These are phyloP conservation scores for Seriola rivoliana DNA, from an alignment of 2,113 vertebrate species.

Conservation along the genomic window DNA sequence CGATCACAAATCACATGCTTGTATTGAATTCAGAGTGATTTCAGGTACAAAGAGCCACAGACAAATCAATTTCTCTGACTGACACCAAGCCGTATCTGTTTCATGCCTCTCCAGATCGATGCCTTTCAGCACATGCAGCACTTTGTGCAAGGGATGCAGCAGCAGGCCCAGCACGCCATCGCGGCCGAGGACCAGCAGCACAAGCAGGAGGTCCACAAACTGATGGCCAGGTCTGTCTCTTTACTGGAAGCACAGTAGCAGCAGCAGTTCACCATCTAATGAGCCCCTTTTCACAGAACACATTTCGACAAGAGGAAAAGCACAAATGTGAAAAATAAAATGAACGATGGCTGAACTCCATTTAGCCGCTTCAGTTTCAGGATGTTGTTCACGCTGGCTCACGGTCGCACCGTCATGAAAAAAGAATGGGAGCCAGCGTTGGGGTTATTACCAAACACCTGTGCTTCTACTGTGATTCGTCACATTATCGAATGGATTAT, in stretches of 20 bases:
- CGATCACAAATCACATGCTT: background rate
- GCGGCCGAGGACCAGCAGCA: conserved; percentile 95
- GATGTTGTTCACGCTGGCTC: background rate
- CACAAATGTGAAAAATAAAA: background rate
- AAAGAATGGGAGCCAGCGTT: background rate
- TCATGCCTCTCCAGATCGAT: conserved; percentile 87
- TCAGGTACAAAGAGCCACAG: background rate
- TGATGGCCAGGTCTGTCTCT: conserved; percentile 94
- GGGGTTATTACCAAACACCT: background rate
- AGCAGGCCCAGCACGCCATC: conserved; percentile 94
- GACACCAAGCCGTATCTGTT: background rate
- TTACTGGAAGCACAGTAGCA: background rate
- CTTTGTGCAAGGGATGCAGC: conserved; percentile 96
- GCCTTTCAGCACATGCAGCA: conserved; percentile 99
- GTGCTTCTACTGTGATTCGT: background rate
- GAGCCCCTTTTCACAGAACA: background rate
- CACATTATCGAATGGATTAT: background rate
- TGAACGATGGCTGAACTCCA: background rate
- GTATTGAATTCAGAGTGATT: background rate
- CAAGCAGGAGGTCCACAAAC: conserved; percentile 97
- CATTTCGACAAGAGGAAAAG: conserved; percentile 2
- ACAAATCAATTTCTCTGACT: background rate
- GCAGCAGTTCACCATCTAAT: background rate
- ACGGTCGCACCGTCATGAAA: background rate
- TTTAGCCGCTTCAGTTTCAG: background rate